Evolutionary conservation across 2,888 invertebrate species (phyloP).

Genomic region (Cryptocheilus praepositus): DNA sequence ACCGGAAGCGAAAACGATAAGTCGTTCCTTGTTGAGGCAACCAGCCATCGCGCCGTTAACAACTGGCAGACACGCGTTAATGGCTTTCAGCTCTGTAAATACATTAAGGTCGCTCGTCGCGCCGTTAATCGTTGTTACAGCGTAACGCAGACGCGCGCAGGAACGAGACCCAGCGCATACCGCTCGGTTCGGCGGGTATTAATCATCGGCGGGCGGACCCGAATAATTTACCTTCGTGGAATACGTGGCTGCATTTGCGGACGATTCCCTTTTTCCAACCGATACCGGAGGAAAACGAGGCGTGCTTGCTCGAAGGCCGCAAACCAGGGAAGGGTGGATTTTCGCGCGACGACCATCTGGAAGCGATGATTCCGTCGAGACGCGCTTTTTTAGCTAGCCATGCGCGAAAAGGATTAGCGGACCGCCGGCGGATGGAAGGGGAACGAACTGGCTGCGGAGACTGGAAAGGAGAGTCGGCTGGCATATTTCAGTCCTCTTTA

Average conservation of each 20-base stretch:
- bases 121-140: constrained; percentile 51
- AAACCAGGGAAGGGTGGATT: constrained; percentile 22
- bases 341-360: constrained; percentile 38
- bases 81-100: constrained; percentile 65
- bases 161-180: not conserved
- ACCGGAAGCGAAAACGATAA: constrained; percentile 55
- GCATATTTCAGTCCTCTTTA: not conserved
- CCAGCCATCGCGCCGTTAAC: constrained; percentile 52
- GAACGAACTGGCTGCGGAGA: not conserved
- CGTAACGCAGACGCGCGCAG: not conserved
- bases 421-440: not conserved
- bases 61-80: constrained; percentile 62
- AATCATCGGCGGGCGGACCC: constrained; percentile 16
- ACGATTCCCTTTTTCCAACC: too few species aligned
- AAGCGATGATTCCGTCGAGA: constrained; percentile 27
- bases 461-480: not conserved
- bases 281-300: not conserved
- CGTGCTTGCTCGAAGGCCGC: not conserved
- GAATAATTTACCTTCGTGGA: constrained; percentile 2
- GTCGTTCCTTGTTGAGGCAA: constrained; percentile 44
- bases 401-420: constrained; percentile 9
- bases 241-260: not conserved
- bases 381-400: constrained; percentile 30
- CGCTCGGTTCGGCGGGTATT: not conserved
- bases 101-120: constrained; percentile 56